phyloP scores from a whole-genome alignment of 2,888 invertebrate genomes.

The Acholoe squamosa region DNA sequence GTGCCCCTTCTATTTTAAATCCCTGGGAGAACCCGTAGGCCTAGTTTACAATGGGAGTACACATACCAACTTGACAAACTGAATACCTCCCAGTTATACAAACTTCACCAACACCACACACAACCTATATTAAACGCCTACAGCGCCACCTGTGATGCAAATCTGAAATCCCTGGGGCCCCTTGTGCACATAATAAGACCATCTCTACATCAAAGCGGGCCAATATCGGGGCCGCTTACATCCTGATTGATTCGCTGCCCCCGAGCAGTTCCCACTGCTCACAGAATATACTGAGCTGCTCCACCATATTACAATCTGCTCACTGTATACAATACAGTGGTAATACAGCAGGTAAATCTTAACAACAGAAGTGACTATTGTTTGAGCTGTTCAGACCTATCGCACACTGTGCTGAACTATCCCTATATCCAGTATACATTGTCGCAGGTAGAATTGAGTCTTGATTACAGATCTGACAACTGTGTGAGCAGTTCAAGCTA shows the following conservation, averaged over 20 bases:
- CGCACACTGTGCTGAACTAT: neutral
- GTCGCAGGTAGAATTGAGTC: neutral
- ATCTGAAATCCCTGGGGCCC: neutral
- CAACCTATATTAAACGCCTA: neutral
- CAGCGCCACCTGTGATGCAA: constrained; percentile 1
- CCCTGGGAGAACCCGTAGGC: too few relatives aligned
- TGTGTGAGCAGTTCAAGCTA: too few relatives aligned
- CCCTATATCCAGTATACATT: neutral
- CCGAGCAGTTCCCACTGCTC: neutral
- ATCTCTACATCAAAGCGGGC: neutral
- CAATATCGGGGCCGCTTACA: neutral
- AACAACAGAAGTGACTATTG: too few relatives aligned
- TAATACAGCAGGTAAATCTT: too few relatives aligned
- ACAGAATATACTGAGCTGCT: neutral
- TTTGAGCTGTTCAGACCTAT: too few relatives aligned
- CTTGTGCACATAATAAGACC: neutral
- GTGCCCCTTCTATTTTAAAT: too few relatives aligned
- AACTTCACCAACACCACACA: neutral
- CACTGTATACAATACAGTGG: too few relatives aligned
- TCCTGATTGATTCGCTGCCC: neutral
- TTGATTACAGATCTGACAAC: too few relatives aligned
- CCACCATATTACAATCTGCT: too few relatives aligned
- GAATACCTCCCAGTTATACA: too few relatives aligned
- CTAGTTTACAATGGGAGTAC: too few relatives aligned
- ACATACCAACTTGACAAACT: too few relatives aligned